A percentile compares a stretch with the other conserved stretches of the same genome.
phyloP scores from a whole-genome alignment of 2,113 vertebrate species.

The Solea solea region DNA sequence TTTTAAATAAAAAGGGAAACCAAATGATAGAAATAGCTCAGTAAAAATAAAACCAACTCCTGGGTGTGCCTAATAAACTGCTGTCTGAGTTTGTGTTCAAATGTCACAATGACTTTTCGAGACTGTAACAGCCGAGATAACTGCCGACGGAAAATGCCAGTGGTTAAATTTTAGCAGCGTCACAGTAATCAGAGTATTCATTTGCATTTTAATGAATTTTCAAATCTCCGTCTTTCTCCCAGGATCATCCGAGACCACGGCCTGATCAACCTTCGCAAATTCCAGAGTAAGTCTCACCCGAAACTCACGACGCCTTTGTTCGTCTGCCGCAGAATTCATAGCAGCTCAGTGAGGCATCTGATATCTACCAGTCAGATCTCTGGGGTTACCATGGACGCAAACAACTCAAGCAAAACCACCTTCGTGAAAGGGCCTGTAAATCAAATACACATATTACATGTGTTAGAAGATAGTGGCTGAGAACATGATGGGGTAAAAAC shows the following conservation, averaged over 20 bases:
- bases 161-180: constrained; percentile 13
- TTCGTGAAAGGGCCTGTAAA: constrained; percentile 8
- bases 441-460: too few species aligned
- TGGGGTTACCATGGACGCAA: constrained; percentile 56
- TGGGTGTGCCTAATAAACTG: neutral
- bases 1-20: too few species aligned
- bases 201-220: constrained; percentile 26
- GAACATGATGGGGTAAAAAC: too few species aligned
- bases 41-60: too few species aligned
- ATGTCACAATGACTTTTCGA: constrained; percentile 12
- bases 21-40: too few species aligned
- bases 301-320: neutral
- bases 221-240: constrained; percentile 63
- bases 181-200: constrained; percentile 1
- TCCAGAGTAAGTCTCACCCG: constrained; percentile 91
- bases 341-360: constrained; percentile 42
- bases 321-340: constrained; percentile 16
- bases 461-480: too few species aligned
- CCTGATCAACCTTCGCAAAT: constrained; percentile 96
- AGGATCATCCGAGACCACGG: constrained; percentile 98
- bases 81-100: neutral
- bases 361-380: constrained; percentile 36
- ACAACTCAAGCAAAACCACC: constrained; percentile 50
- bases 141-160: constrained; percentile 13
- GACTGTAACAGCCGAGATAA: constrained; percentile 13